phyloP scores from a whole-genome alignment of 2,797 vertebrate genomes.

The Helostoma temminkii region DNA sequence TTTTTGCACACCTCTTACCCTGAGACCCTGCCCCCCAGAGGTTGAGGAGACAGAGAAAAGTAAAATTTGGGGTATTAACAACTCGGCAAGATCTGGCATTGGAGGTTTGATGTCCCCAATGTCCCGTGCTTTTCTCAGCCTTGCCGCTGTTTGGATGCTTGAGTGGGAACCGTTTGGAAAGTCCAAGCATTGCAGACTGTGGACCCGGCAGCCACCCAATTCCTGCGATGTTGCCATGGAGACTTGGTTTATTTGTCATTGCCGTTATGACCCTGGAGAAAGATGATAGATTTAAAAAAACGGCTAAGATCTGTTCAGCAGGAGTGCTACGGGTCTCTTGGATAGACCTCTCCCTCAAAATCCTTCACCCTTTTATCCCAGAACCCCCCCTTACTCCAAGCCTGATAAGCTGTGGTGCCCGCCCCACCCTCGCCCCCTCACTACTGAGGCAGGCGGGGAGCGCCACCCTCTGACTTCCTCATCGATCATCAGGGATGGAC shows the following conservation, averaged over 20 bases:
- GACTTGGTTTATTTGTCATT: conserved; percentile 39
- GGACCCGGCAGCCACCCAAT: conserved; percentile 19
- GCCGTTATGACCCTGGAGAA: conserved; percentile 35
- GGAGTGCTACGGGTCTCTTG: conserved; percentile 36
- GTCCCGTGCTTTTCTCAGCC: conserved; percentile 41
- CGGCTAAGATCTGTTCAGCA: conserved; percentile 35
- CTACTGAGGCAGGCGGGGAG: conserved; percentile 42
- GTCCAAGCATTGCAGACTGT: conserved; percentile 23
- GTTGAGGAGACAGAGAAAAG: conserved; percentile 54
- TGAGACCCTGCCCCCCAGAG: conserved; percentile 29
- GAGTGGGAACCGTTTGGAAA: conserved; percentile 11
- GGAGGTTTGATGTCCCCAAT: conserved; percentile 3
- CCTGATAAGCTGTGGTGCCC: conserved; percentile 83
- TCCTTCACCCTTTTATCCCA: conserved; percentile 12
- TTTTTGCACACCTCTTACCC: conserved; percentile 72
- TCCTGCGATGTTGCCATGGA: conserved; percentile 34
- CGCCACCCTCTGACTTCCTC: conserved; percentile 78
- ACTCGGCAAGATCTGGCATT: conserved; percentile 25
- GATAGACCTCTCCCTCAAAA: conserved; percentile 41
- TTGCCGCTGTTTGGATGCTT: conserved; percentile 51
- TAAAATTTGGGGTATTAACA: conserved; percentile 44
- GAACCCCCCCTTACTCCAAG: conserved; percentile 70
- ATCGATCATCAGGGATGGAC: conserved; percentile 82
- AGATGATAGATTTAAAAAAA: conserved; percentile 31
- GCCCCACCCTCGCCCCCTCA: conserved; percentile 37